phyloP scores from a whole-genome alignment of 2,797 vertebrate genomes.

The Arvicola amphibius region DNA sequence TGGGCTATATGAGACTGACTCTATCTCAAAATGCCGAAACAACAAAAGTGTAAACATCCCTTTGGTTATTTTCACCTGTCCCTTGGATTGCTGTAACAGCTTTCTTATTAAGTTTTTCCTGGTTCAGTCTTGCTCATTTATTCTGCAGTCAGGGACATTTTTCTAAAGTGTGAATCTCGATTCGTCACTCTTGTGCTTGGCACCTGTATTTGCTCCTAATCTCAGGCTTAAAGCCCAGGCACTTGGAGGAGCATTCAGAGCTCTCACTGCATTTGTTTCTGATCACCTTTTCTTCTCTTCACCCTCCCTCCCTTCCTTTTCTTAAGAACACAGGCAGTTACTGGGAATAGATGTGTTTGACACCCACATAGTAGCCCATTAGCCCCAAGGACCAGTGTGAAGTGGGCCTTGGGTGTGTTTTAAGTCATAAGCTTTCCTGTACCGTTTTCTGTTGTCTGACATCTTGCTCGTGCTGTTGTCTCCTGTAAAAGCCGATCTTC shows the following conservation, averaged over 20 bases:
- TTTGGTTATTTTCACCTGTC: background rate
- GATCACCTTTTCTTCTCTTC: background rate
- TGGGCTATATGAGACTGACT: background rate
- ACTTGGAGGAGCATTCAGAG: background rate
- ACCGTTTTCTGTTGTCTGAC: background rate
- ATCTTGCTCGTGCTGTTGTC: background rate
- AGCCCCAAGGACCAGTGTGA: background rate
- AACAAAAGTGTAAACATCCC: background rate
- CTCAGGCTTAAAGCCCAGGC: background rate
- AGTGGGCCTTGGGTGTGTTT: background rate
- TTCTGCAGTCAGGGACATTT: background rate
- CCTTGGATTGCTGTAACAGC: background rate
- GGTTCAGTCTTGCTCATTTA: slow-evolving; percentile 11
- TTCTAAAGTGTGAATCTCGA: slow-evolving; percentile 41
- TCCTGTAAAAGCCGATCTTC: background rate
- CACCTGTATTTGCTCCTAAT: background rate
- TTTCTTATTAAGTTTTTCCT: slow-evolving; percentile 6
- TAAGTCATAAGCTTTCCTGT: background rate
- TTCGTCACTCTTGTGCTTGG: slow-evolving; percentile 22
- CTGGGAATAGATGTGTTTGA: background rate
- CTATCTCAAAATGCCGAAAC: background rate
- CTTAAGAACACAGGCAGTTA: slow-evolving; percentile 12
- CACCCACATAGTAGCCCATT: background rate
- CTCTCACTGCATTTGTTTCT: background rate
- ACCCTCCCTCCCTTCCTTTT: background rate